Evolutionary conservation across 2,113 vertebrate genomes (phyloP).

Genomic region (Terrapene triunguis): DNA sequence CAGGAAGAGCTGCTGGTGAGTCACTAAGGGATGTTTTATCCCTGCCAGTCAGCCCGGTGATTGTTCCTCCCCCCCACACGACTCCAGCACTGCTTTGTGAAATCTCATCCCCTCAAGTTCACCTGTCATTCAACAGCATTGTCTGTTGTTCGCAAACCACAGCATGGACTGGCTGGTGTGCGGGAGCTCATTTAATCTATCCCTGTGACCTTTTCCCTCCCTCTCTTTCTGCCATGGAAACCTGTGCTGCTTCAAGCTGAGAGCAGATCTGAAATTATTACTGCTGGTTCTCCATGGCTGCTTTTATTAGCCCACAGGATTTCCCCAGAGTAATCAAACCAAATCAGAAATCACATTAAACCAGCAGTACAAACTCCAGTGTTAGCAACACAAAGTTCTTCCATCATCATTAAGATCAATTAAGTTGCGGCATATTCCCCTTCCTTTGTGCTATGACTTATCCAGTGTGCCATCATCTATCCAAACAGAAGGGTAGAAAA

Average conservation of each 20-base stretch:
- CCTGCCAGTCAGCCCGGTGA: neutral
- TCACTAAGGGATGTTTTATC: neutral
- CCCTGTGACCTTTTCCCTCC: neutral
- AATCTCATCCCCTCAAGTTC: neutral
- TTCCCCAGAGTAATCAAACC: constrained; percentile 71
- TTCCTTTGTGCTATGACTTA: constrained; percentile 24
- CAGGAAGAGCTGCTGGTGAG: neutral
- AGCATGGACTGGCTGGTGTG: neutral
- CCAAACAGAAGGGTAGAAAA: neutral
- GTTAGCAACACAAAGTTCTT: constrained; percentile 68
- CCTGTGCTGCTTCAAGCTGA: neutral
- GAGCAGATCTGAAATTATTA: constrained; percentile 56
- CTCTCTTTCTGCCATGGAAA: constrained; percentile 6
- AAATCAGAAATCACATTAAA: constrained; percentile 62
- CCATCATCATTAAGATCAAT: constrained; percentile 70
- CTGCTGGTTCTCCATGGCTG: constrained; percentile 56
- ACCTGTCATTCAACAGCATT: neutral
- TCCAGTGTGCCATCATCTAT: constrained; percentile 35
- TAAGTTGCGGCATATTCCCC: constrained; percentile 47
- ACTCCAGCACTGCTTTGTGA: neutral
- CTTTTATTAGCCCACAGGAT: constrained; percentile 64
- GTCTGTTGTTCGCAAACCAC: neutral
- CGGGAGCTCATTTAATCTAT: constrained; percentile 20
- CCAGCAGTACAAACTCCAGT: constrained; percentile 59
- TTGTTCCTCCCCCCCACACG: neutral